Evolutionary conservation across 2,797 vertebrate species (phyloP).

Genomic region (Luscinia luscinia): DNA sequence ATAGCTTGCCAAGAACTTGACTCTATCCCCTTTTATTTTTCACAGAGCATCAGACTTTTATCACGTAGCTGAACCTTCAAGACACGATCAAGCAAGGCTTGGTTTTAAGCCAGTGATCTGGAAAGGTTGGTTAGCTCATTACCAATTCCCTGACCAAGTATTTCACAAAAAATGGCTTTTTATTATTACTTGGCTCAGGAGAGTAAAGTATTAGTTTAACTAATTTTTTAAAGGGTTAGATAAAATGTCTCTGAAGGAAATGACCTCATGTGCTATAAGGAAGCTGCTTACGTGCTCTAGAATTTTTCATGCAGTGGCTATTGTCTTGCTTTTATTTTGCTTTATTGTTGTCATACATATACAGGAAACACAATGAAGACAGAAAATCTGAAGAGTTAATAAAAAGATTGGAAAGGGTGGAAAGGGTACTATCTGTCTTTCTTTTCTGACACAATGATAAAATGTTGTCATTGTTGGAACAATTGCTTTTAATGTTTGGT

Average conservation of each 20-base stretch:
- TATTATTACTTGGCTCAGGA: slow-evolving; percentile 19
- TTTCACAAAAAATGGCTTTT: neutral
- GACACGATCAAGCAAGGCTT: neutral
- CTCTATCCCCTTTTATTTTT: neutral
- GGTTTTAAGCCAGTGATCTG: slow-evolving; percentile 31
- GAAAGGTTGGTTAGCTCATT: slow-evolving; percentile 11
- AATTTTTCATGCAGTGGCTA: slow-evolving; percentile 48
- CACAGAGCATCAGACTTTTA: neutral
- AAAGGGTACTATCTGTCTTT: slow-evolving; percentile 48
- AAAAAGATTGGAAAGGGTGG: slow-evolving; percentile 44
- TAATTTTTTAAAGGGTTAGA: slow-evolving; percentile 32
- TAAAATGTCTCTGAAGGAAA: slow-evolving; percentile 58
- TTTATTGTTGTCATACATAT: slow-evolving; percentile 27
- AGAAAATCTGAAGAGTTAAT: slow-evolving; percentile 67
- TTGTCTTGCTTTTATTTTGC: slow-evolving; percentile 62
- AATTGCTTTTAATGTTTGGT: slow-evolving; percentile 65
- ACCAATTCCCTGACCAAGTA: slow-evolving; percentile 17
- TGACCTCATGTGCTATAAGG: slow-evolving; percentile 58
- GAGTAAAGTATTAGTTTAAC: slow-evolving; percentile 30
- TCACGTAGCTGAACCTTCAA: slow-evolving; percentile 9
- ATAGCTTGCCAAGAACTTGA: slow-evolving; percentile 1
- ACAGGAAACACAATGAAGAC: slow-evolving; percentile 54
- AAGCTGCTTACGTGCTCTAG: slow-evolving; percentile 53
- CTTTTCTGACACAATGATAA: slow-evolving; percentile 67
- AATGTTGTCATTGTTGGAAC: slow-evolving; percentile 60